Conservation (phyloP, 1,140 invertebrate genomes). For the Lepidostoma basale region DNA sequence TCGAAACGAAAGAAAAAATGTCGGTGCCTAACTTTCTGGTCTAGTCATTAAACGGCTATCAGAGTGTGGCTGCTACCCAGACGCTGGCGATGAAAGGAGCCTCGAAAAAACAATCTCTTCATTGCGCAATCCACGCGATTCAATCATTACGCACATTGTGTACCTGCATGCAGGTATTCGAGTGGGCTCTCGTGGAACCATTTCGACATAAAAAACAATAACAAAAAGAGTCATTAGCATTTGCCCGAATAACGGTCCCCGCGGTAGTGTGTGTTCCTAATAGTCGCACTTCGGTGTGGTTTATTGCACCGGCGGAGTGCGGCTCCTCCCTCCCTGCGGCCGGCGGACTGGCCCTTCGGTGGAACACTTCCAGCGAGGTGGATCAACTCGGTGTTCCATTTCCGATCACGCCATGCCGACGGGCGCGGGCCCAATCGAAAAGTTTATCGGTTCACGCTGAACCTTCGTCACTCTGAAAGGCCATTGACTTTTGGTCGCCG, state of each 20-base stretch:
- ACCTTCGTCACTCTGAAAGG: constrained; percentile 1
- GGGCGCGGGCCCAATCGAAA: neutral
- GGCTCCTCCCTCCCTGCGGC: neutral
- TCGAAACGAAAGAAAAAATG: constrained; percentile 24
- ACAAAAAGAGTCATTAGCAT: constrained; percentile 18
- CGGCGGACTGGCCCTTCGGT: constrained; percentile 18
- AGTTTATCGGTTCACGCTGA: neutral
- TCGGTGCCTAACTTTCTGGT: constrained; percentile 13
- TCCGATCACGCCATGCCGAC: constrained; percentile 1
- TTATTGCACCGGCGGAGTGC: neutral
- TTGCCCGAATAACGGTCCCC: constrained; percentile 14
- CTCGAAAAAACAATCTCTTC: constrained; percentile 23
- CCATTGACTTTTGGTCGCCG: constrained; percentile 3
- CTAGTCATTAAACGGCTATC: constrained; percentile 24
- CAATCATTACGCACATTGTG: constrained; percentile 28
- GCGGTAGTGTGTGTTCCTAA: neutral
- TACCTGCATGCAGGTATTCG: no score
- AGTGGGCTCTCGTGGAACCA: neutral
- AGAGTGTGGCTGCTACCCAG: neutral
- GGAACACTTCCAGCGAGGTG: constrained; percentile 15
- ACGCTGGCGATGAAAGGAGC: constrained; percentile 12
- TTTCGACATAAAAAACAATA: constrained; percentile 21
- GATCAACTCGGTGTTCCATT: constrained; percentile 5
- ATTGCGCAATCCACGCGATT: constrained; percentile 22
- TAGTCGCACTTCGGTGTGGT: neutral